A percentile compares a stretch with the other conserved stretches of the same genome.
Evolutionary conservation across 2,113 vertebrate species (phyloP).

Genomic region (Neogobius melanostomus): DNA sequence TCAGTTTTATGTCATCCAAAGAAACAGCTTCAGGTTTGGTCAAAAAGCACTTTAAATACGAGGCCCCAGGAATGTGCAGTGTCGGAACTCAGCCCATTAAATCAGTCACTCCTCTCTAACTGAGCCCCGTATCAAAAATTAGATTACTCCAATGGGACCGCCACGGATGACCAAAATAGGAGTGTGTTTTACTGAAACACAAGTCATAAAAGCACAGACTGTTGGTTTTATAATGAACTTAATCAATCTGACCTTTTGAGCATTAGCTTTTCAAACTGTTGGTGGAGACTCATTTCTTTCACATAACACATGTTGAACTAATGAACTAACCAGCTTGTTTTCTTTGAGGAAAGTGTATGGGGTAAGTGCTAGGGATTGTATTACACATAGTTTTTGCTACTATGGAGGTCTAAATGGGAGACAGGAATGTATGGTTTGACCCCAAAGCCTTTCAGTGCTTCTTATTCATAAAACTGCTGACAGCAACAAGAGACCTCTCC

Average conservation of each 20-base stretch:
- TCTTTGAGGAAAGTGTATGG: background rate
- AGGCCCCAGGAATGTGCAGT: conserved; percentile 43
- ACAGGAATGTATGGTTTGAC: background rate
- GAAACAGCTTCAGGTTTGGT: conserved; percentile 11
- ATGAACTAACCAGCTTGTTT: background rate
- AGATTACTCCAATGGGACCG: conserved; percentile 35
- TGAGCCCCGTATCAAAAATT: conserved; percentile 30
- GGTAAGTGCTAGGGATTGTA: background rate
- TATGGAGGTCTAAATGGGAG: background rate
- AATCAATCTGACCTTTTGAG: conserved; percentile 19
- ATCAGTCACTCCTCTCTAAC: conserved; percentile 47
- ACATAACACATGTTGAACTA: background rate
- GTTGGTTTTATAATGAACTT: conserved; percentile 24
- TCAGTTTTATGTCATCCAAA: background rate
- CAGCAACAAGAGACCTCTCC: conserved; percentile 13
- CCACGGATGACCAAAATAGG: conserved; percentile 60
- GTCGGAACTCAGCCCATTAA: conserved; percentile 39
- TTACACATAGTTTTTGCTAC: background rate
- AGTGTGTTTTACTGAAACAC: conserved; percentile 34
- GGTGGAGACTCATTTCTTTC: background rate
- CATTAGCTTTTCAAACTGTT: conserved; percentile 13
- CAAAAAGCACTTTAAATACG: conserved; percentile 26
- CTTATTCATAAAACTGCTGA: conserved; percentile 21
- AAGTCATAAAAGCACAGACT: conserved; percentile 15
- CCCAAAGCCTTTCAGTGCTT: background rate